These are phyloP conservation scores for Peucedramus taeniatus DNA, from an alignment of 2,113 vertebrate species.

Conservation along the genomic window DNA sequence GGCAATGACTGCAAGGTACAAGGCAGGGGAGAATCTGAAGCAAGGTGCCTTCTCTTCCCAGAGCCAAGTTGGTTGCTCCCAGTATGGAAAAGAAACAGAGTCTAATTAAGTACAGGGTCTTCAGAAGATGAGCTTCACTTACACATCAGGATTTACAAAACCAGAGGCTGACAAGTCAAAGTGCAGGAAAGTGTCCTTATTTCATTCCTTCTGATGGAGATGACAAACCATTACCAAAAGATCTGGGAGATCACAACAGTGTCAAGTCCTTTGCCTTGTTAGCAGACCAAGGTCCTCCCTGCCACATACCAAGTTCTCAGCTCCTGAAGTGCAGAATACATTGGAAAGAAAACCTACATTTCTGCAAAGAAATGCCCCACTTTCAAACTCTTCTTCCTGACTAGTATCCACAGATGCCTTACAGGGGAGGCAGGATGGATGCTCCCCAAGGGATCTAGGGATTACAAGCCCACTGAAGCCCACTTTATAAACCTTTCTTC, in stretches of 20 bases:
- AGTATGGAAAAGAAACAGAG: slow-evolving; percentile 61
- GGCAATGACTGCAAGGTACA: slow-evolving; percentile 35
- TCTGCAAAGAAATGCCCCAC: slow-evolving; percentile 38
- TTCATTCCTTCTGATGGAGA: background rate
- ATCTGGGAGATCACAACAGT: slow-evolving; percentile 5
- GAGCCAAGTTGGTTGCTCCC: slow-evolving; percentile 55
- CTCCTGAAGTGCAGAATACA: slow-evolving; percentile 36
- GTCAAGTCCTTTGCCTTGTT: background rate
- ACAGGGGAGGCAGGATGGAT: slow-evolving; percentile 45
- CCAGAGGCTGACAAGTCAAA: slow-evolving; percentile 44
- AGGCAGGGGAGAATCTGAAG: slow-evolving; percentile 41
- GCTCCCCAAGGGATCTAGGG: background rate
- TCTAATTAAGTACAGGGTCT: slow-evolving; percentile 66
- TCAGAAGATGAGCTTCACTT: slow-evolving; percentile 45
- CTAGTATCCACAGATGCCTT: background rate
- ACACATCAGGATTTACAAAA: background rate
- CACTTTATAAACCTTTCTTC: background rate
- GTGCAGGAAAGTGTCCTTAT: slow-evolving; percentile 28
- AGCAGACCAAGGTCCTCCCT: slow-evolving; percentile 7
- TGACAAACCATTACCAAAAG: slow-evolving; percentile 34
- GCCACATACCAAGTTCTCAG: background rate
- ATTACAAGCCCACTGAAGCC: slow-evolving; percentile 15
- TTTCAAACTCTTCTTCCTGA: slow-evolving; percentile 39
- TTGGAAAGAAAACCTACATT: slow-evolving; percentile 33
- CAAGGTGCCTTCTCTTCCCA: slow-evolving; percentile 46